A percentile compares a stretch with the other conserved stretches of the same genome.
phyloP scores from a whole-genome alignment of 2,113 vertebrate species.

The Oreochromis aureus region DNA sequence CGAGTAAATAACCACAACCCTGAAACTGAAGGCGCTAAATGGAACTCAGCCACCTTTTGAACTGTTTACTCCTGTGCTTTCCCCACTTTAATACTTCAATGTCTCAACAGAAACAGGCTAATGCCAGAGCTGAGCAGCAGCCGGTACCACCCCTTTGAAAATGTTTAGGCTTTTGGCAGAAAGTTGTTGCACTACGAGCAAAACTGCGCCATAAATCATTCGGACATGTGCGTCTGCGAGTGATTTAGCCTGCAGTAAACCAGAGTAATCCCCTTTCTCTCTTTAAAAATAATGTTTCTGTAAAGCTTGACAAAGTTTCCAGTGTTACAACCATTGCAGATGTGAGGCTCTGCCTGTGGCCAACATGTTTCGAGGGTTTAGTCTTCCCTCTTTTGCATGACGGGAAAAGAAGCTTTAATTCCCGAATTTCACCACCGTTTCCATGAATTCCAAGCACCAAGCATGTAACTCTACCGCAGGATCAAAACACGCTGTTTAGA shows the following conservation, averaged over 20 bases:
- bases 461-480: not conserved
- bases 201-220: not conserved
- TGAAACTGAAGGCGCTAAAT: not conserved
- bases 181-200: not conserved
- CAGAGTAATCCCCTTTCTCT: not conserved
- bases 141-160: not conserved
- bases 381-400: not conserved
- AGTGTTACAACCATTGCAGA: not conserved
- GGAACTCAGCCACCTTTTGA: not conserved
- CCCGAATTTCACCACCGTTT: not conserved
- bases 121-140: not conserved
- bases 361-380: not conserved
- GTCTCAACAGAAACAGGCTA: not conserved
- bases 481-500: not conserved
- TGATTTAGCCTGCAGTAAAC: not conserved
- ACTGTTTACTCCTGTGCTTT: not conserved
- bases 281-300: not conserved
- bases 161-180: not conserved
- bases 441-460: not conserved
- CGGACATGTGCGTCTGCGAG: not conserved
- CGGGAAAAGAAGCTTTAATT: not conserved
- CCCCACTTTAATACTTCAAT: not conserved
- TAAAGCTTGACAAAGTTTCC: not conserved
- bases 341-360: not conserved
- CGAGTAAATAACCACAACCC: not conserved